These are phyloP conservation scores for Pelusios castaneus DNA, from an alignment of 2,113 vertebrate genomes.

Conservation along the genomic window DNA sequence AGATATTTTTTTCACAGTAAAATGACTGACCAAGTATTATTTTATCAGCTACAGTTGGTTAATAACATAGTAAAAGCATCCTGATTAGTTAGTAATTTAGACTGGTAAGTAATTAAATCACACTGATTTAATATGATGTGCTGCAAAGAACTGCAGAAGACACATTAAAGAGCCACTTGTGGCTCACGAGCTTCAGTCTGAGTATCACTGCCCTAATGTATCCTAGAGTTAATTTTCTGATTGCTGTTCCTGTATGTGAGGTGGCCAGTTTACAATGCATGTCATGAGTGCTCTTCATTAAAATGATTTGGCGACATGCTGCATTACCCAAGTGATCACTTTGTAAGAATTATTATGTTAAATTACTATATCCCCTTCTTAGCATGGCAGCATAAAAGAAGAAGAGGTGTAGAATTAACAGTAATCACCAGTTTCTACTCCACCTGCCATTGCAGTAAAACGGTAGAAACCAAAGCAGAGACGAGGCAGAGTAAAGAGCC, in stretches of 20 bases:
- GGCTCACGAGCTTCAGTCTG: too few species aligned
- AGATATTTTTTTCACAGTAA: too few species aligned
- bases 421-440: conserved; percentile 30
- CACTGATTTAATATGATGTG: too few species aligned
- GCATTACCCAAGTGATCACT: neutral
- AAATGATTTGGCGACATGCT: conserved; percentile 1
- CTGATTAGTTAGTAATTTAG: too few species aligned
- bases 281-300: neutral
- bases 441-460: conserved; percentile 53
- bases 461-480: neutral
- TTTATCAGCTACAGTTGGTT: too few species aligned
- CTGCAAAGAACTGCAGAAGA: too few species aligned
- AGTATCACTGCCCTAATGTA: neutral
- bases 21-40: too few species aligned
- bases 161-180: too few species aligned
- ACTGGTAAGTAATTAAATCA: too few species aligned
- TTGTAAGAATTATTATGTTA: neutral
- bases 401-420: conserved; percentile 21
- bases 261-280: neutral
- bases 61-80: too few species aligned
- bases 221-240: neutral
- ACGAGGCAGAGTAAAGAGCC: conserved; percentile 39
- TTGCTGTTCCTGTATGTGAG: neutral
- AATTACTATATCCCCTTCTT: neutral
- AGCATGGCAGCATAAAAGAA: neutral